Evolutionary conservation across 2,113 vertebrate genomes (phyloP), one percentile per base, ranked within the genome.

Genomic region (Salvator merianae): DNA sequence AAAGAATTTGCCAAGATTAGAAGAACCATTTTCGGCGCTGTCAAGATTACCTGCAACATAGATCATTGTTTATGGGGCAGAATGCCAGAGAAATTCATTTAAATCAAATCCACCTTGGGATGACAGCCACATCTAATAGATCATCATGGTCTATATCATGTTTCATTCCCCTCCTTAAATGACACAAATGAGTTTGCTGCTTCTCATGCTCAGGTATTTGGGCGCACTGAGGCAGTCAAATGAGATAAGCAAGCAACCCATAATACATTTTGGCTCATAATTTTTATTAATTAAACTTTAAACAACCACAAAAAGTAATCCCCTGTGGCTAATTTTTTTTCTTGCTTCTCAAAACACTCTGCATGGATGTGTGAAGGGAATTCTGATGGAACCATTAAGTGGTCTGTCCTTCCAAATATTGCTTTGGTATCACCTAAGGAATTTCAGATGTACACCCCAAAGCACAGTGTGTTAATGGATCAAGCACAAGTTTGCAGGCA

Each of bases 1-100:
- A 10, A 12, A 77, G 72, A 84, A 22, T 85, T 43, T 89, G 9
- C 62, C 92, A 89, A 88, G 86, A 77, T 92, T 86, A 90, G 84
- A 66, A 78, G 14, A 89, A 74, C 9, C 73, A 85, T 87, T 77
- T 89, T 30, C 81, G 90, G 87, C 22, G 84, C 1, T 2, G 50
- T 63, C 70, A 50, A 86, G 72, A 76, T 7, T 65, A 84, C 62
- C 65, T 1, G 0, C 69, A 43, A 84, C 59, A 70, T 65, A 82
- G 87, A 2, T 1, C 9, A 30, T 5, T 71, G 85, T 86, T 84
- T 81, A 90, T 63, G 30, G 28, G 59, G 7, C 26, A 73, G 71
- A 26, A 6, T 68, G 82, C 47, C 75, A 84, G 72, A 78, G 86
- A 4, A 38, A 90, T 71, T 66, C 16, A 3, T 88, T 90, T 81